These are phyloP conservation scores for Chascanopsetta lugubris DNA, from an alignment of 2,113 vertebrate species.

Conservation along the genomic window DNA sequence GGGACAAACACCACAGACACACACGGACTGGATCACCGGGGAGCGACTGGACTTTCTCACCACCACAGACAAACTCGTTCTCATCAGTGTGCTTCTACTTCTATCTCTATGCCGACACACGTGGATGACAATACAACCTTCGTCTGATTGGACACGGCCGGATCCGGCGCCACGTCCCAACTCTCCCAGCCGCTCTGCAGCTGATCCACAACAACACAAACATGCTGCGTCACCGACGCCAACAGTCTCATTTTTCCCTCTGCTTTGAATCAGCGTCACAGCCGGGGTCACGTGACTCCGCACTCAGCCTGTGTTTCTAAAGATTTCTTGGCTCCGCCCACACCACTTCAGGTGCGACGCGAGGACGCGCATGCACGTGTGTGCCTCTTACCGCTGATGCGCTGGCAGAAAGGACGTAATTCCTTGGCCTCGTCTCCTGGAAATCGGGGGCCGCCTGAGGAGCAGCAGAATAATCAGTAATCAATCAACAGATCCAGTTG, in stretches of 20 bases:
- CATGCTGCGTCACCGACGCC: background rate
- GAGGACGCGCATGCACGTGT: no score
- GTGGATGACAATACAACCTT: constrained; percentile 39
- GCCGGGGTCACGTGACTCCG: no score
- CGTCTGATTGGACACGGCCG: constrained; percentile 39
- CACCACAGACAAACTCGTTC: constrained; percentile 2
- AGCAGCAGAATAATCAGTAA: constrained; percentile 44
- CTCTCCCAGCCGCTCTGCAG: constrained; percentile 57
- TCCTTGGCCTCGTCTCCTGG: constrained; percentile 98
- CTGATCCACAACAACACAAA: constrained; percentile 13
- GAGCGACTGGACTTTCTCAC: constrained; percentile 4
- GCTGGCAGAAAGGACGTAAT: constrained; percentile 98
- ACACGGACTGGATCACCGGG: background rate
- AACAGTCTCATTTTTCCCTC: no score
- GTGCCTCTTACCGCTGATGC: constrained; percentile 93
- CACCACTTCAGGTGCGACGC: no score
- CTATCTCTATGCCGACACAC: background rate
- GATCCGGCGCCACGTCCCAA: constrained; percentile 47
- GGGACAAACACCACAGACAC: background rate
- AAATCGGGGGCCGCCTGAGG: constrained; percentile 95
- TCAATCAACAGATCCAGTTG: background rate
- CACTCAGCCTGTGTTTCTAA: no score
- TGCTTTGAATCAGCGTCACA: no score
- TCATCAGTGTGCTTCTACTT: no score
- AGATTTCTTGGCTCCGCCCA: no score